Evolutionary conservation across 2,797 vertebrate species (phyloP).

Genomic region (Hyperoplus lanceolatus): DNA sequence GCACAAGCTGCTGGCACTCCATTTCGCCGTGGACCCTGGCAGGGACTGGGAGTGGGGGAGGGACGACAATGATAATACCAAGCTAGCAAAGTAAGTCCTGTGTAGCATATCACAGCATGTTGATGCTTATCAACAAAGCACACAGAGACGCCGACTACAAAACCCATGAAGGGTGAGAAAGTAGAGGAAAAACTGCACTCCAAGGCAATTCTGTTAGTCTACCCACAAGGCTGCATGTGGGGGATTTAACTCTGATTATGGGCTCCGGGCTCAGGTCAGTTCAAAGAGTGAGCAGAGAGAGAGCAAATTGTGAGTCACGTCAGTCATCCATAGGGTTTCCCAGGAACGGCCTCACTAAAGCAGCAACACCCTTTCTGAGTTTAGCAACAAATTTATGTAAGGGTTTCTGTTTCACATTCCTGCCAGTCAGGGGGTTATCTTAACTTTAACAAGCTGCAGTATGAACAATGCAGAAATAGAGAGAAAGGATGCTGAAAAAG

Average conservation of each 20-base stretch:
- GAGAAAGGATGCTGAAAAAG: slow-evolving; percentile 19
- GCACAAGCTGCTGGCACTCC: slow-evolving; percentile 97
- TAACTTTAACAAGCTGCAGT: slow-evolving; percentile 51
- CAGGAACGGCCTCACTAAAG: slow-evolving; percentile 62
- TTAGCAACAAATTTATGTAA: slow-evolving; percentile 69
- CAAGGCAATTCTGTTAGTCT: slow-evolving; percentile 47
- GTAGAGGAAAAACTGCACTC: slow-evolving; percentile 49
- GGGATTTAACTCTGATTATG: slow-evolving; percentile 73
- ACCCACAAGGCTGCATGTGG: slow-evolving; percentile 36
- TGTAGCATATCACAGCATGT: slow-evolving; percentile 25
- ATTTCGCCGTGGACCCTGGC: slow-evolving; percentile 98
- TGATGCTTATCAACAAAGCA: slow-evolving; percentile 53
- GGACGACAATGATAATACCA: slow-evolving; percentile 95
- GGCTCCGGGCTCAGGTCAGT: slow-evolving; percentile 58
- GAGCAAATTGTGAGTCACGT: slow-evolving; percentile 66
- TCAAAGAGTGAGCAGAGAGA: slow-evolving; percentile 61
- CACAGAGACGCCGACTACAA: slow-evolving; percentile 20
- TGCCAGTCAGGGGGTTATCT: slow-evolving; percentile 60
- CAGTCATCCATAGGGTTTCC: slow-evolving; percentile 66
- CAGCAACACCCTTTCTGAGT: slow-evolving; percentile 61
- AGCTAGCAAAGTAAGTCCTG: slow-evolving; percentile 94
- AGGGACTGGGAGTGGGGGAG: slow-evolving; percentile 98
- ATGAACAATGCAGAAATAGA: slow-evolving; percentile 42
- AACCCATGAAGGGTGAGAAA: slow-evolving; percentile 28
- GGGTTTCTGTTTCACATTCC: slow-evolving; percentile 76